A percentile compares a stretch with the other conserved stretches of the same genome.
These are phyloP conservation scores for Thamnaconus septentrionalis DNA, from an alignment of 2,113 vertebrate species.

Conservation along the genomic window DNA sequence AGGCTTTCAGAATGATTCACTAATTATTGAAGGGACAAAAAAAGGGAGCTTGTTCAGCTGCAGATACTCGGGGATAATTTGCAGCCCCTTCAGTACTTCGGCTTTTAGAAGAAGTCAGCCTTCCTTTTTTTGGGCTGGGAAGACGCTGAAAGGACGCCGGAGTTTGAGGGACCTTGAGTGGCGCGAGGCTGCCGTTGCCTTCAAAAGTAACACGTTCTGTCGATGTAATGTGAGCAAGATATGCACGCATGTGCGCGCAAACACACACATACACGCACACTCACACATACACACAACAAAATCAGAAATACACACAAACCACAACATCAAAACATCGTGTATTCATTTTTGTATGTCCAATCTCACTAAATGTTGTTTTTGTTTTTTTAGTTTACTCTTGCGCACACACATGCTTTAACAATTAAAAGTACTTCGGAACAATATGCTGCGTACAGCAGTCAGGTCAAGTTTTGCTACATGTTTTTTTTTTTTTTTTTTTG, in stretches of 20 bases:
- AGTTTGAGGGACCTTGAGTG: constrained; percentile 35
- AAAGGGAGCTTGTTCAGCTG: constrained; percentile 25
- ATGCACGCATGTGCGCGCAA: constrained; percentile 48
- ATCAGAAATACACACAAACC: constrained; percentile 5
- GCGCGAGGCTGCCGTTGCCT: constrained; percentile 16
- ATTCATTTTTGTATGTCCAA: constrained; percentile 15
- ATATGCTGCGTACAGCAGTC: no score
- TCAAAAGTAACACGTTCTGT: constrained; percentile 53
- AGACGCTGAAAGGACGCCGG: constrained; percentile 40
- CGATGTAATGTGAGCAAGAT: constrained; percentile 60
- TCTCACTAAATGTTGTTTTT: constrained; percentile 12
- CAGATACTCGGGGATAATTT: constrained; percentile 67
- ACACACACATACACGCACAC: constrained; percentile 13
- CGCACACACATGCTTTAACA: no score
- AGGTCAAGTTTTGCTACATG: no score
- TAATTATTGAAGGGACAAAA: constrained; percentile 37
- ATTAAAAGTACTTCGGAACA: no score
- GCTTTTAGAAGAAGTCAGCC: constrained; percentile 4
- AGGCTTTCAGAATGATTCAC: constrained; percentile 51
- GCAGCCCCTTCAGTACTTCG: constrained; percentile 52
- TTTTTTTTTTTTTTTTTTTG: not conserved
- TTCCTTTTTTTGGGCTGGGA: not conserved
- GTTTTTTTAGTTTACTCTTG: not conserved
- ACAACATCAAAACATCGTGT: not conserved
- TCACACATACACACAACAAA: not conserved